A percentile compares a stretch with the other conserved stretches of the same genome.
Conservation (phyloP, 2,113 vertebrate genomes). For the Cheirogaleus medius region DNA sequence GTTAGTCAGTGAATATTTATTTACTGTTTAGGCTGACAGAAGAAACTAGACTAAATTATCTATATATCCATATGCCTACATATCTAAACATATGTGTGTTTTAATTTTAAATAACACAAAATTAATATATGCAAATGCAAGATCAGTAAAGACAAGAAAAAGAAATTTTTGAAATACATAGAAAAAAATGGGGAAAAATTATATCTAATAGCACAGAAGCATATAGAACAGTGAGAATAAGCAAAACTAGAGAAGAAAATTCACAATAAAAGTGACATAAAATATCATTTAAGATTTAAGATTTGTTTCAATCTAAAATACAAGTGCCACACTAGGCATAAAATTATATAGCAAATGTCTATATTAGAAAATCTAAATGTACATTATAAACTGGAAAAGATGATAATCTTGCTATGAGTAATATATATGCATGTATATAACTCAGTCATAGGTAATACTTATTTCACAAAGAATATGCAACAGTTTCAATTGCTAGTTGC, state of each 20-base stretch:
- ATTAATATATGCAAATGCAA: background rate
- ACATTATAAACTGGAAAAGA: background rate
- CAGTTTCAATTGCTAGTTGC: background rate
- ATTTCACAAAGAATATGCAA: background rate
- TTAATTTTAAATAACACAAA: background rate
- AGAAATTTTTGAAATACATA: background rate
- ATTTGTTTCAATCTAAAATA: background rate
- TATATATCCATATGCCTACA: background rate
- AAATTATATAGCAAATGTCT: background rate
- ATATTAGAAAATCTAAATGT: background rate
- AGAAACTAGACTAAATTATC: background rate
- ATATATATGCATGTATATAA: background rate
- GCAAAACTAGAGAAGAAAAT: background rate
- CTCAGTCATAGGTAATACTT: background rate
- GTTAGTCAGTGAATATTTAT: background rate
- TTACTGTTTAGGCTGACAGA: background rate
- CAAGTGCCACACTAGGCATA: background rate
- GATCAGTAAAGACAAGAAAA: background rate
- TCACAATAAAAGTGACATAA: background rate
- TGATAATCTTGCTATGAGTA: background rate
- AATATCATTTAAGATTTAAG: no score
- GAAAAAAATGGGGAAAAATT: background rate
- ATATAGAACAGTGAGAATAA: background rate
- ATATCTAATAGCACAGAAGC: background rate
- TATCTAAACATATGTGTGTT: background rate